Percentiles rank a stretch among this genome's conserved stretches.
These are phyloP conservation scores for Sigmodon hispidus DNA, from an alignment of 2,113 vertebrate species.

Conservation along the genomic window DNA sequence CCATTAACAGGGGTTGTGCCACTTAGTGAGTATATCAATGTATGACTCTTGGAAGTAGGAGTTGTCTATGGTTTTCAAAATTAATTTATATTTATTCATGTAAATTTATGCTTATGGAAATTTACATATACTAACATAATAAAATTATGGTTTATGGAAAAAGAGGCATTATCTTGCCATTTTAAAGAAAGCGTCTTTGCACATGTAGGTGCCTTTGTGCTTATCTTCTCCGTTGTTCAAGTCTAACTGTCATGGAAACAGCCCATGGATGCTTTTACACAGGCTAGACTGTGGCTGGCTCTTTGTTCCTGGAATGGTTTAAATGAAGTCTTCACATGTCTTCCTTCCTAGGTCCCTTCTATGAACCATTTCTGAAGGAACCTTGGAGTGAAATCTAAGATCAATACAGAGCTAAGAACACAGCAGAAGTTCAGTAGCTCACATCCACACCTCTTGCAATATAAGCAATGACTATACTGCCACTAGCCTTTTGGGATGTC, in stretches of 20 bases:
- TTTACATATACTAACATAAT: background rate
- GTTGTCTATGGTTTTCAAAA: conserved; percentile 17
- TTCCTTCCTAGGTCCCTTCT: background rate
- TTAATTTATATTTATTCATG: background rate
- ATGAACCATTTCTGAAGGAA: background rate
- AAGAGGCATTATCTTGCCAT: conserved; percentile 28
- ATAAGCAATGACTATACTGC: too few relatives aligned
- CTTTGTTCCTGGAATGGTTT: background rate
- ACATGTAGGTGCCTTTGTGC: too few relatives aligned
- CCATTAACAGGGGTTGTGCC: conserved; percentile 55
- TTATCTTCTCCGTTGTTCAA: background rate
- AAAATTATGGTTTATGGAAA: background rate
- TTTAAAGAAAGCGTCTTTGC: background rate
- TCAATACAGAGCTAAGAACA: background rate
- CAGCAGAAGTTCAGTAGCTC: background rate
- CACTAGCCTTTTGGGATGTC: too few relatives aligned
- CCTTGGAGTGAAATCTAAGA: background rate
- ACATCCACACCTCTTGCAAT: background rate
- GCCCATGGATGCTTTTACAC: background rate
- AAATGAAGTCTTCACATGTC: background rate
- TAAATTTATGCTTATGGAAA: background rate
- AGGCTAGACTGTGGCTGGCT: background rate
- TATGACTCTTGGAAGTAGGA: background rate
- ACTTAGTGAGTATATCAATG: background rate
- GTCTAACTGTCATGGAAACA: background rate